These are phyloP conservation scores for Latheticus oryzae DNA, from an alignment of 2,888 invertebrate genomes.

Conservation along the genomic window DNA sequence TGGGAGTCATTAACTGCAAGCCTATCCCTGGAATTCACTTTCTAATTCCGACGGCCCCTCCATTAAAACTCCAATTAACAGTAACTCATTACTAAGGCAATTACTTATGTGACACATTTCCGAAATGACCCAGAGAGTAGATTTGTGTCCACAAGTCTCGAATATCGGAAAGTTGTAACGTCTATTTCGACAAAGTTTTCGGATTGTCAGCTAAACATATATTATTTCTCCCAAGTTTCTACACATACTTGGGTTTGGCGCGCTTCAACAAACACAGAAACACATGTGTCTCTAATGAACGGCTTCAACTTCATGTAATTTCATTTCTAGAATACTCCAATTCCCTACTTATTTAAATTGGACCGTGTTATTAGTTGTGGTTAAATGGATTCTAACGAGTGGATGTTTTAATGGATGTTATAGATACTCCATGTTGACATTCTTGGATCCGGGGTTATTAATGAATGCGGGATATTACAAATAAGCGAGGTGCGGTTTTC, in stretches of 20 bases:
- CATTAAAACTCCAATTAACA: constrained; percentile 32
- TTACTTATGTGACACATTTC: constrained; percentile 39
- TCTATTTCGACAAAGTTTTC: constrained; percentile 37
- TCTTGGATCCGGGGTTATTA: too few species aligned
- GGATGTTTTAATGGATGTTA: constrained; percentile 12
- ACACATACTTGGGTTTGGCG: constrained; percentile 30
- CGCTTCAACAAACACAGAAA: constrained; percentile 33
- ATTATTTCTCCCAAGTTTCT: constrained; percentile 36
- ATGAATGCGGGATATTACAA: too few species aligned
- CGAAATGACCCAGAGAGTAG: constrained; percentile 35
- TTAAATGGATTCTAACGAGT: constrained; percentile 28
- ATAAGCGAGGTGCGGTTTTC: too few species aligned
- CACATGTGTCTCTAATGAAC: constrained; percentile 39
- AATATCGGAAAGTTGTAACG: constrained; percentile 24
- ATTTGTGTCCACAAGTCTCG: constrained; percentile 23
- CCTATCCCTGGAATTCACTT: too few species aligned
- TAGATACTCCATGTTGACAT: constrained; percentile 7
- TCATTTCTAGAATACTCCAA: constrained; percentile 26
- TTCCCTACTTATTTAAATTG: constrained; percentile 36
- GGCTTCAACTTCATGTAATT: constrained; percentile 34
- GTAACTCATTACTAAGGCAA: constrained; percentile 35
- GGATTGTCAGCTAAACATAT: constrained; percentile 34
- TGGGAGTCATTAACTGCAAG: too few species aligned
- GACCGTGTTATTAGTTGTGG: constrained; percentile 34
- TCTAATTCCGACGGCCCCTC: too few species aligned